Evolutionary conservation across 53 echinoderm and acorn worm genomes (phyloP), one percentile per base, ranked within the genome.

Genomic region (Holothuria scabra): DNA sequence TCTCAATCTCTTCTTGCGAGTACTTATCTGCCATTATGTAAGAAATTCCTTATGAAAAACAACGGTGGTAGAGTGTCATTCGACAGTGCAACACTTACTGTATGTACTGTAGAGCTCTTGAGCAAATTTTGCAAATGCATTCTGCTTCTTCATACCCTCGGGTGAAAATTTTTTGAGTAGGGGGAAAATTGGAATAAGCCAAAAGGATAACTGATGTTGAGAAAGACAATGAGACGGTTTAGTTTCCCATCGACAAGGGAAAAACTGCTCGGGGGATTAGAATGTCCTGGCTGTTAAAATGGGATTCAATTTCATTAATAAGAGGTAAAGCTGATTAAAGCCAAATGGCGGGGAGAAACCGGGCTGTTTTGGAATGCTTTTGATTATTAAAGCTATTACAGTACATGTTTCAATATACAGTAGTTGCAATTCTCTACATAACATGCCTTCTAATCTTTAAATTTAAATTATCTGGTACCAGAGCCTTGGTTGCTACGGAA

Each of bases 271-370:
- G 46, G 49, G 72, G 72, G 41, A 46, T 44, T 11, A 44, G 28
- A 72, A 46, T 11, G 72, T 22, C 23, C 72, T 48, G 72, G 24
- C 72, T 22, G 44, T 44, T 46, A 46, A 46, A 25, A 48, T 26
- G 34, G 23, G 5, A 72, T 72, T 72, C 72, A 72, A 72, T 72
- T 48, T 48, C 72, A 72, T 72, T 72, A 72, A 23, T 44, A 31
- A 28, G 21, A 12, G 21, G 72, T 33, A 46, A 72, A 72, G 72
- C 72, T 72, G 72, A 72, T 72, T 72, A 72, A 12, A 6, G 26
- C 25, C 72, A 72, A 72, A 72, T 44, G 72, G 72, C 72, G 72
- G 72, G 20, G 10, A 48, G 22, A 44, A 21, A 28, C 7, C 52
- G 8, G 52, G 14, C 52, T 52, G 52, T 52, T 52, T 52, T 52